Base-by-base conservation (phyloP, 2,888 invertebrate species). In the Lycaena phlaeas region DNA sequence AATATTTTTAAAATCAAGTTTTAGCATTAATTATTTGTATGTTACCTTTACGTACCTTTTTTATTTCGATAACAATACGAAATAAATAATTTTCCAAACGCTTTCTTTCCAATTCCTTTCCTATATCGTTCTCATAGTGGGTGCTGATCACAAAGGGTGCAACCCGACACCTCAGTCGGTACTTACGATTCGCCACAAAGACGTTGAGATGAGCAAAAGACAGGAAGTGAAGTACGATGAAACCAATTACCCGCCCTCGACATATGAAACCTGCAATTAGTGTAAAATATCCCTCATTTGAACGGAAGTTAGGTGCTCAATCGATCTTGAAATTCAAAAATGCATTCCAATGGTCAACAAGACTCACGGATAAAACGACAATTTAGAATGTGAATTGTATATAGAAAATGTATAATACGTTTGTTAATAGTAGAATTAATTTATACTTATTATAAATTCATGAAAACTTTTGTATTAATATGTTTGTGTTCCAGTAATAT, bases 161-260 rank as follows among this genome's bases (percentile, higher is more conserved):
- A 74, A 81, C 59, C 56, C 53, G 76, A 81, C 68, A 81, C 78
- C 71, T n/a, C n/a, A 50, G 64, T 59, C 69, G 68, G 73, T 62
- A 61, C 68, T 69, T 64, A 61, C 54, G 51, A 60, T 55, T 60
- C 59, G 50, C 53, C 51, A 61, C 58, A 66, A 62, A 61, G 56
- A 22, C 51, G 40, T 63, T 65, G 68, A 67, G 61, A 68, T 48
- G 45, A 49, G 48, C 71, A 76, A 81, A 78, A 75, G 77, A 70
- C 84, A 79, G 84, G 82, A 82, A 82, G 79, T 74, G 64, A 63
- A 70, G 72, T 71, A 78, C 70, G 70, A 79, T 77, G 69, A 65
- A 70, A 67, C 78, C 76, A 81, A 82, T 79, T 76, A 73, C 71
- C 70, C 84, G 79, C 84, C 82, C 73, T 71, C 74, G 84, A 65